These are phyloP conservation scores for Limnodromus scolopaceus DNA, from an alignment of 2,797 vertebrate genomes.

Conservation along the genomic window DNA sequence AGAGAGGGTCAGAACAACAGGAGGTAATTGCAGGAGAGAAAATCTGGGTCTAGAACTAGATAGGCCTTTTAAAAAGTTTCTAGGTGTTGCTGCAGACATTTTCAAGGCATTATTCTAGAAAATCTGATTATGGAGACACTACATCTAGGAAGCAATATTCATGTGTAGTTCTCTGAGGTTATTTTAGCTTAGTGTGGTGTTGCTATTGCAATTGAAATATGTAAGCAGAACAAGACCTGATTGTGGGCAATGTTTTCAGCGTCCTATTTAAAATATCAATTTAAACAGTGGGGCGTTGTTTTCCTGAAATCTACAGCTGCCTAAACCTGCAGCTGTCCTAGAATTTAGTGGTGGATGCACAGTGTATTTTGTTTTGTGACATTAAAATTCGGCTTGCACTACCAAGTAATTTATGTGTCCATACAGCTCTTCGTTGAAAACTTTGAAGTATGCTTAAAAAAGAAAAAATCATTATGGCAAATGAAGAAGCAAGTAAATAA, in stretches of 20 bases:
- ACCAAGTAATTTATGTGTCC: background rate
- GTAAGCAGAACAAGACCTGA: background rate
- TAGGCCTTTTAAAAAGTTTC: background rate
- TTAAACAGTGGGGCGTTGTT: background rate
- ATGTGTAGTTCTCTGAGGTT: background rate
- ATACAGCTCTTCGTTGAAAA: background rate
- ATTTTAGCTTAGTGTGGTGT: background rate
- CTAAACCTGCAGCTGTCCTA: background rate
- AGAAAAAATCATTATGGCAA: background rate
- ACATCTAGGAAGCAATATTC: background rate
- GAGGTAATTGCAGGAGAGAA: background rate
- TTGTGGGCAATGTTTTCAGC: background rate
- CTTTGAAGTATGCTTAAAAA: background rate
- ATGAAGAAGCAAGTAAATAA: background rate
- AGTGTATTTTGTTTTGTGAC: background rate
- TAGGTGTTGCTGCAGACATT: background rate
- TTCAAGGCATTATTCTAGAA: background rate
- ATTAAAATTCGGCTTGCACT: background rate
- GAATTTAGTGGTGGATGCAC: background rate
- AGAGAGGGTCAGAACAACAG: background rate
- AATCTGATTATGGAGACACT: background rate
- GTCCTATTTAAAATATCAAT: background rate
- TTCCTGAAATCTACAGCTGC: background rate
- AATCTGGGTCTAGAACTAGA: background rate
- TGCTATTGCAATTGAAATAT: background rate